phyloP scores from a whole-genome alignment of 2,888 invertebrate species.

The Craniophora ligustri region DNA sequence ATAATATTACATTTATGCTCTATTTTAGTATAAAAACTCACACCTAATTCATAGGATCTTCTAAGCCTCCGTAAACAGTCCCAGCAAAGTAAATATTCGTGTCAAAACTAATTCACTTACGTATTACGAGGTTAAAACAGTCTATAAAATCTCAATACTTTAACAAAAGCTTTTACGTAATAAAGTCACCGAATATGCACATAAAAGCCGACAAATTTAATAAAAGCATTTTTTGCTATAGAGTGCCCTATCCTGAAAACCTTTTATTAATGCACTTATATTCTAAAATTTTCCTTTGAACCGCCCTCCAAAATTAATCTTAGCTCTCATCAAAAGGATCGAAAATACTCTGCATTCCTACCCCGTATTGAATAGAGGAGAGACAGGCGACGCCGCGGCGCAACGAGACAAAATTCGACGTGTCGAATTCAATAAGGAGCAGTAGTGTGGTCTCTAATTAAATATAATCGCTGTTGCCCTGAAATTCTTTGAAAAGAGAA shows the following conservation, averaged over 20 bases:
- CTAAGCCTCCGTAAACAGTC: constrained; percentile 1
- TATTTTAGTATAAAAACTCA: no score
- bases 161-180: constrained; percentile 78
- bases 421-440: constrained; percentile 74
- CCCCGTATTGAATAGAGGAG: constrained; percentile 70
- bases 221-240: constrained; percentile 82
- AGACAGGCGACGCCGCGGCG: constrained; percentile 48
- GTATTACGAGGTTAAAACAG: constrained; percentile 59
- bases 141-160: constrained; percentile 65
- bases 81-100: constrained; percentile 11
- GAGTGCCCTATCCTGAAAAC: constrained; percentile 80
- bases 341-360: constrained; percentile 81
- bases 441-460: constrained; percentile 73
- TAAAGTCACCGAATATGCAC: constrained; percentile 77
- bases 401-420: constrained; percentile 73
- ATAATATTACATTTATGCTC: no score
- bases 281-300: constrained; percentile 86
- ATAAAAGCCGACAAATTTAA: constrained; percentile 85
- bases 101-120: constrained; percentile 48
- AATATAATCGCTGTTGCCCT: constrained; percentile 67
- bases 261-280: constrained; percentile 87
- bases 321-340: constrained; percentile 84
- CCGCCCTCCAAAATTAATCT: constrained; percentile 85
- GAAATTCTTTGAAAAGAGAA: constrained; percentile 70
- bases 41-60: no score